A percentile compares a stretch with the other conserved stretches of the same genome.
Evolutionary conservation across 2,888 invertebrate genomes (phyloP).

Genomic region (Temnothorax rugatulus): DNA sequence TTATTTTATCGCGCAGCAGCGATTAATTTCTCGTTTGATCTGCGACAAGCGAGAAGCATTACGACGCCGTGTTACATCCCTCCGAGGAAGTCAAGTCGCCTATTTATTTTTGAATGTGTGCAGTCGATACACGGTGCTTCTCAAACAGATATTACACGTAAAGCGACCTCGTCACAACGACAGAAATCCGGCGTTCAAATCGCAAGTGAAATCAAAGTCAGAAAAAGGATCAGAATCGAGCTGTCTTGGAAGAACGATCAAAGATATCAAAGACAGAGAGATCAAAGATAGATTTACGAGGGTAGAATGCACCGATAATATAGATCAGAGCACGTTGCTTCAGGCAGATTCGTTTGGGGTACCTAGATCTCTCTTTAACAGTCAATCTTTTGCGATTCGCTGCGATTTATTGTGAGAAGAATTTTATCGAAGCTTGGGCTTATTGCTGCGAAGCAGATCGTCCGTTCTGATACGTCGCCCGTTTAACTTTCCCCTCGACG

Average conservation of each 20-base stretch:
- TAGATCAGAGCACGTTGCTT: not conserved
- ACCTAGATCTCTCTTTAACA: not conserved
- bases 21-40: not conserved
- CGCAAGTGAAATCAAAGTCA: not conserved
- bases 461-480: constrained; percentile 37
- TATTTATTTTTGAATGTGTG: not conserved
- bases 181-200: not conserved
- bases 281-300: not conserved
- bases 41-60: not conserved
- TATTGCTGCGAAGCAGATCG: constrained; percentile 38
- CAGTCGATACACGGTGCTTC: not conserved
- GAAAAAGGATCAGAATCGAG: not conserved
- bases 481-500: not conserved
- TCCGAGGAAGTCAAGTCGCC: not conserved
- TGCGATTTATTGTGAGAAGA: not conserved
- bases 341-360: not conserved
- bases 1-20: not conserved
- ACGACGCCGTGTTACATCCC: not conserved
- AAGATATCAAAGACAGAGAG: not conserved
- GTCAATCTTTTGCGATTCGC: not conserved
- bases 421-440: not conserved
- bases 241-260: not conserved
- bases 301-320: not conserved
- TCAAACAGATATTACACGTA: not conserved
- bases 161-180: not conserved